Percentiles rank a stretch among this genome's conserved stretches.
phyloP scores from a whole-genome alignment of 2,888 invertebrate genomes.

The Calliscelio sp. region DNA sequence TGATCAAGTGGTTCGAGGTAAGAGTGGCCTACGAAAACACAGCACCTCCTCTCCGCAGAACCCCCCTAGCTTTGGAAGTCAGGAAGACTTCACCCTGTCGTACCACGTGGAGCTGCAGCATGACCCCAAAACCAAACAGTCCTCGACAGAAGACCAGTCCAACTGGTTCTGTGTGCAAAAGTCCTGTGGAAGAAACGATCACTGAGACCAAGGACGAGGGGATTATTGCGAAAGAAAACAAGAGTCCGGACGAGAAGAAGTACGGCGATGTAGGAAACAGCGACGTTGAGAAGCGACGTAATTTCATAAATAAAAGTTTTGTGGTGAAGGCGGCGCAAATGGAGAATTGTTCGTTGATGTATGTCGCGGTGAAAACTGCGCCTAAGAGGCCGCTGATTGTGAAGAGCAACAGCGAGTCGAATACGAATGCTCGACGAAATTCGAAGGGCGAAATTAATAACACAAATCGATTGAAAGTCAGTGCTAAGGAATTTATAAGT shows the following conservation, averaged over 20 bases:
- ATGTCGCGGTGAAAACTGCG: conserved; percentile 76
- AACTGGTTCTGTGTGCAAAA: conserved; percentile 79
- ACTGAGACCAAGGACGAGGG: conserved; percentile 76
- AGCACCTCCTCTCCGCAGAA: conserved; percentile 93
- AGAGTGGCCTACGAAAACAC: conserved; percentile 98
- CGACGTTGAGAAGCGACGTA: conserved; percentile 78
- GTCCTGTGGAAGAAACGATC: conserved; percentile 83
- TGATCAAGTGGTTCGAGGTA: conserved; percentile 95
- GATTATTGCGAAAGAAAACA: conserved; percentile 43
- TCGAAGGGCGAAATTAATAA: conserved; percentile 64
- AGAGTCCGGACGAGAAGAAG: no score
- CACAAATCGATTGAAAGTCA: conserved; percentile 46
- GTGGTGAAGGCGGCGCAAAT: conserved; percentile 75
- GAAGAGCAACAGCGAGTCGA: conserved; percentile 71
- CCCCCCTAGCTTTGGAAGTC: conserved; percentile 98
- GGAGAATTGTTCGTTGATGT: conserved; percentile 77
- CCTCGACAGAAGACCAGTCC: conserved; percentile 85
- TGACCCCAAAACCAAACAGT: conserved; percentile 82
- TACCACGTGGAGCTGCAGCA: conserved; percentile 80
- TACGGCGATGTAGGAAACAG: no score
- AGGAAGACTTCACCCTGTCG: conserved; percentile 91
- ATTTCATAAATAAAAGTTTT: conserved; percentile 74
- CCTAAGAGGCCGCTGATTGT: conserved; percentile 76
- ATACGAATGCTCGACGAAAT: conserved; percentile 74
- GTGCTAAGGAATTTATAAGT: conserved; percentile 46